A percentile compares a stretch with the other conserved stretches of the same genome.
These are phyloP conservation scores for Nezara viridula DNA, from an alignment of 2,888 invertebrate species.

Conservation along the genomic window DNA sequence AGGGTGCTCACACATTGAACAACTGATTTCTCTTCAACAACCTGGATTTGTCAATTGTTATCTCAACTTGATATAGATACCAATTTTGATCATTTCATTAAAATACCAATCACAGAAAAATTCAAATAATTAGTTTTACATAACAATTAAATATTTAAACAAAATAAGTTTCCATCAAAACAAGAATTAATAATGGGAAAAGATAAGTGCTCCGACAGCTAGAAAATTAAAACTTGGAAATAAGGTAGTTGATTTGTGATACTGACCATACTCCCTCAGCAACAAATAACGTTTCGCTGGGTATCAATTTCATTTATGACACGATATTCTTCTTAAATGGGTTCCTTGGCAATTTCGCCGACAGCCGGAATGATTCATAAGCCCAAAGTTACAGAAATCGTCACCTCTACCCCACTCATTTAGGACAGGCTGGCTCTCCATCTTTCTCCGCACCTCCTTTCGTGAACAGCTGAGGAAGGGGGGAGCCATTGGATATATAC, in stretches of 20 bases:
- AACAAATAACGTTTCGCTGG: neutral
- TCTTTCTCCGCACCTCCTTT: neutral
- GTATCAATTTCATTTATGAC: neutral
- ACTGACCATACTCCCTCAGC: neutral
- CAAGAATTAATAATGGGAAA: neutral
- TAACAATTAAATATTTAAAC: neutral
- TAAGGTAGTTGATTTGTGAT: neutral
- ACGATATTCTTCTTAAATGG: conserved; percentile 10
- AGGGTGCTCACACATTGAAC: neutral
- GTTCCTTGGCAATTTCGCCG: conserved; percentile 7
- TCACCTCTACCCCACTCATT: conserved; percentile 21
- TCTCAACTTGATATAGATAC: neutral
- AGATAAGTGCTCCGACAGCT: neutral
- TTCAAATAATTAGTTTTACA: no score
- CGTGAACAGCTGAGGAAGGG: neutral
- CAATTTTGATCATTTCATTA: neutral
- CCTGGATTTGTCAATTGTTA: neutral
- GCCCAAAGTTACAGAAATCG: neutral
- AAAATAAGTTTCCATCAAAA: neutral
- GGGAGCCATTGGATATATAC: no score
- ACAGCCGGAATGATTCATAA: neutral
- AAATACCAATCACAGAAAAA: neutral
- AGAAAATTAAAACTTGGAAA: neutral
- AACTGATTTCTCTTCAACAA: neutral
- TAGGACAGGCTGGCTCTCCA: neutral